Evolutionary conservation across 2,888 invertebrate species (phyloP).

Genomic region (Drosophila hamatofila): DNA sequence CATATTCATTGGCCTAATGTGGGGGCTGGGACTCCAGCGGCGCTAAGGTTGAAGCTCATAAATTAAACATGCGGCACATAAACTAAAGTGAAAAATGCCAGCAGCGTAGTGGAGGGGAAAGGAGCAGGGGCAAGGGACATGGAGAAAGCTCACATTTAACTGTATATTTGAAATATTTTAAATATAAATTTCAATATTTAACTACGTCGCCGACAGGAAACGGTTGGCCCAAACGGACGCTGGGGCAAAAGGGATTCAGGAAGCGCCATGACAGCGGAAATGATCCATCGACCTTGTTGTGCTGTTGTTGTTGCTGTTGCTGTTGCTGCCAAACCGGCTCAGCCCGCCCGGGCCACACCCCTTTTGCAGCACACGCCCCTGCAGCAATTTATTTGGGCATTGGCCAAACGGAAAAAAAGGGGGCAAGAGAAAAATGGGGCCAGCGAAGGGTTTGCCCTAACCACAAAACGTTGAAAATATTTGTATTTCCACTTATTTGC

Average conservation of each 20-base stretch:
- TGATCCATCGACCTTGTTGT: constrained; percentile 75
- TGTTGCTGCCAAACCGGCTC: constrained; percentile 1
- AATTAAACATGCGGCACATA: constrained; percentile 75
- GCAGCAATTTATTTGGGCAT: constrained; percentile 48
- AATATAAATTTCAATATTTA: constrained; percentile 81
- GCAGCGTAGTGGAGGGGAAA: rapidly evolving
- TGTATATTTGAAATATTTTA: constrained; percentile 77
- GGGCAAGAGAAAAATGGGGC: background rate
- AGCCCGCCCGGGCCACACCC: background rate
- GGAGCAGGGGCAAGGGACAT: background rate
- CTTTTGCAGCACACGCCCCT: constrained; percentile 10
- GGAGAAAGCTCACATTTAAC: constrained; percentile 58
- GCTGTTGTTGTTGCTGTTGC: constrained; percentile 22
- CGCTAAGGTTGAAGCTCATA: constrained; percentile 56
- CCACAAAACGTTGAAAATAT: constrained; percentile 79
- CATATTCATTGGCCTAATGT: constrained; percentile 69
- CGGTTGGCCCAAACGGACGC: constrained; percentile 64
- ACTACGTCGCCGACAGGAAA: constrained; percentile 79
- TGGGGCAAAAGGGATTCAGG: constrained; percentile 52
- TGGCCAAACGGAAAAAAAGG: constrained; percentile 22
- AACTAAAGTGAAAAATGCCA: constrained; percentile 70
- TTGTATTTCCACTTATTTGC: constrained; percentile 79
- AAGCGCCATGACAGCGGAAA: constrained; percentile 77
- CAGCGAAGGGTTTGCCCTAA: constrained; percentile 64
- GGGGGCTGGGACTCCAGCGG: constrained; percentile 3